A percentile compares a stretch with the other conserved stretches of the same genome.
phyloP scores from a whole-genome alignment of 2,888 invertebrate genomes.

The Kuschelorhynchus macadamiae region DNA sequence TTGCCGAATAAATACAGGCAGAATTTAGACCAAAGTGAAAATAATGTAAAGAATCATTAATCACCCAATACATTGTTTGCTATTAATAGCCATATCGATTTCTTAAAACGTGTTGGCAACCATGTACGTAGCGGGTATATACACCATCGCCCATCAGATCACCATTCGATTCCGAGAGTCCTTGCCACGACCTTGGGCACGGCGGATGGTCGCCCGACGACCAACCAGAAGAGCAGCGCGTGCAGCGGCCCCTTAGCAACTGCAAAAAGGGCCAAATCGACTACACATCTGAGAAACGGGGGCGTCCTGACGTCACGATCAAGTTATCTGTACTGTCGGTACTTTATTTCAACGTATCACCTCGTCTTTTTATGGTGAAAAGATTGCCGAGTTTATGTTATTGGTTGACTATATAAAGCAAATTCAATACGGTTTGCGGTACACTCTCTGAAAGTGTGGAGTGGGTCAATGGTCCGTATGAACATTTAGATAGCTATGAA shows the following conservation, averaged over 20 bases:
- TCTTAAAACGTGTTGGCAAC: conserved; percentile 2
- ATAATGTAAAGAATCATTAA: too few species aligned
- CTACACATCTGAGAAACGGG: conserved; percentile 38
- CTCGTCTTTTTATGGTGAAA: not conserved
- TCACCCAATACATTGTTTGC: too few species aligned
- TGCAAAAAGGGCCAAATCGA: conserved; percentile 37
- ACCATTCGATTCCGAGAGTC: conserved; percentile 33
- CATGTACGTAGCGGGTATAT: not conserved
- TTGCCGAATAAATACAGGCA: too few species aligned
- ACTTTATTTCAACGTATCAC: conserved; percentile 17
- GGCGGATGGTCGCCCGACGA: conserved; percentile 21
- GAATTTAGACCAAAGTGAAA: too few species aligned
- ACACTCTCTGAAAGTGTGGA: too few species aligned
- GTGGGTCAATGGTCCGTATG: too few species aligned
- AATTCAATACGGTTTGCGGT: not conserved
- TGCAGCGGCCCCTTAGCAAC: conserved; percentile 46
- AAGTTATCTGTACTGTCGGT: conserved; percentile 18
- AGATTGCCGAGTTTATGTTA: conserved; percentile 1
- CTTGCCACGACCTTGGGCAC: conserved; percentile 42
- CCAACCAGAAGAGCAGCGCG: conserved; percentile 33
- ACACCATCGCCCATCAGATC: conserved; percentile 19
- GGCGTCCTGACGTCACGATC: conserved; percentile 43
- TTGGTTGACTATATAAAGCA: not conserved
- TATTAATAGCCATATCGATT: too few species aligned
- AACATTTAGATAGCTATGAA: too few species aligned